A percentile compares a stretch with the other conserved stretches of the same genome.
Conservation (phyloP, 2,888 invertebrate species). For the Aspidiotus rigidus region DNA sequence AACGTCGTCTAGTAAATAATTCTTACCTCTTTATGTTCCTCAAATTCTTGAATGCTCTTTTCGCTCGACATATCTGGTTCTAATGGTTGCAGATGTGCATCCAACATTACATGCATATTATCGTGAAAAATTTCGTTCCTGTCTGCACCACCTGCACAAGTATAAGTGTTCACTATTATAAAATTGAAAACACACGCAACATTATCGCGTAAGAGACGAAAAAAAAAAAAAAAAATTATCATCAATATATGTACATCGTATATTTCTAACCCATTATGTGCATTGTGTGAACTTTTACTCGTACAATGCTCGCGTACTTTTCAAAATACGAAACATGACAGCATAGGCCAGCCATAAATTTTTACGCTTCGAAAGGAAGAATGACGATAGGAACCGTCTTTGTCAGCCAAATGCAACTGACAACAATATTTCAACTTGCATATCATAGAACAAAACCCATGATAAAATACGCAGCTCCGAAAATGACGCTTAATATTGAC, state of each 20-base stretch:
- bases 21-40: constrained; percentile 62
- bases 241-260: too few relatives aligned
- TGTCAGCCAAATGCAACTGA: neutral
- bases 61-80: constrained; percentile 66
- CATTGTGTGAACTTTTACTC: too few relatives aligned
- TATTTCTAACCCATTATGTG: too few relatives aligned
- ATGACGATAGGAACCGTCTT: neutral
- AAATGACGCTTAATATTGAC: neutral
- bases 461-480: neutral
- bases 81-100: constrained; percentile 71
- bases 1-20: neutral
- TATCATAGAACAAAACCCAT: neutral
- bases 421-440: constrained; percentile 4
- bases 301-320: too few relatives aligned
- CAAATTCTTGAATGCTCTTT: constrained; percentile 74
- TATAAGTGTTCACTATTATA: neutral
- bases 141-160: constrained; percentile 18
- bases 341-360: too few relatives aligned
- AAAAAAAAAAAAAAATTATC: too few relatives aligned
- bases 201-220: too few relatives aligned
- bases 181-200: too few relatives aligned
- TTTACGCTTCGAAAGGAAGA: too few relatives aligned
- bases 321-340: too few relatives aligned
- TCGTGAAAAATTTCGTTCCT: constrained; percentile 37
- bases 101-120: constrained; percentile 48